Evolutionary conservation across 92 coral and sea anemone species (phyloP), one percentile per base, ranked within the genome.

Genomic region (Micromussa lordhowensis): DNA sequence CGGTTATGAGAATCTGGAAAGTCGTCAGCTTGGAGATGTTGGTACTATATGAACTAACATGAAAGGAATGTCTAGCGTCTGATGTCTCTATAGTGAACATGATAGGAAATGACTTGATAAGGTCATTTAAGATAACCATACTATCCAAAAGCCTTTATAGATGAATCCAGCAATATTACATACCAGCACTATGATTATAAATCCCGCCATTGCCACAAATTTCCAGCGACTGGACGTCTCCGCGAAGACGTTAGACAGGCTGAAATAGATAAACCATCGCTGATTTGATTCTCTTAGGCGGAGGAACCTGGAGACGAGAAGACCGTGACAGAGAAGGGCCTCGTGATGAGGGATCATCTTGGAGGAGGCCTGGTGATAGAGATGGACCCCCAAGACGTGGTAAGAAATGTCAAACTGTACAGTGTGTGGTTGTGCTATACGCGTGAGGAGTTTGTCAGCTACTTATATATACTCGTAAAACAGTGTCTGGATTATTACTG

Each of bases 361-460:
- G 95, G 95, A 90, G 95, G 77, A 85, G 88, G 75, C 29, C 89
- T 49, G 86, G 75, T 66, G 95, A 93, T 75, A 88, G 93, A 22
- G 91, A 92, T 49, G 92, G 90, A 4, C 91, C 91, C 5, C 84
- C 85, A 14, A 91, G 91, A 77, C 86, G 84, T 16, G 90, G 92
- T 88, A 88, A 91, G 85, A 78, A 12, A 26, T 48, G 1, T n/a
- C 51, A 44, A 44, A 7, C 51, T 44, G 11, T 44, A 44, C 13
- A 44, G 51, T 1, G 30, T 15, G 32, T 70, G 68, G 68, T 22
- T 26, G 68, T 61, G 29, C 22, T 22, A 22, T 26, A 61, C 30
- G 30, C 49, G 19, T 24, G 79, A 21, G 70, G 21, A 59, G 26
- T 64, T n/a, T 1, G 11, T n/a, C 29, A 29, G 6, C 68, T 0